phyloP scores from a whole-genome alignment of 2,113 vertebrate genomes.

The Oncorhynchus kisutch region DNA sequence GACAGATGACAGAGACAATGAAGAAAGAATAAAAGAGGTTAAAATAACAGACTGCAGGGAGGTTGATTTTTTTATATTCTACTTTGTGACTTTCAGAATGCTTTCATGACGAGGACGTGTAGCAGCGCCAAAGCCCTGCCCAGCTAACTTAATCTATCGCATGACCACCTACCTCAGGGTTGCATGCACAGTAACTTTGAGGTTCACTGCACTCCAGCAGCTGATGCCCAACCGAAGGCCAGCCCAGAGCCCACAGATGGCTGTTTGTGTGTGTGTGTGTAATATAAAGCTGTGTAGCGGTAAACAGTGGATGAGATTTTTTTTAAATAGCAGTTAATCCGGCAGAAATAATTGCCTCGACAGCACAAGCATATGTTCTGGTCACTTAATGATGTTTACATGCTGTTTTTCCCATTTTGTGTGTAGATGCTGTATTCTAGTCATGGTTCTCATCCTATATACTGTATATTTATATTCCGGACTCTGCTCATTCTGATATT shows the following conservation, averaged over 20 bases:
- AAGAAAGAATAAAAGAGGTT: neutral
- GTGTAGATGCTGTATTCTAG: too few relatives aligned
- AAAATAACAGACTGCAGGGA: neutral
- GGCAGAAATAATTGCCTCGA: neutral
- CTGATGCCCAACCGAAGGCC: conserved; percentile 8
- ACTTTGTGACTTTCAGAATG: too few relatives aligned
- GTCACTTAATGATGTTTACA: too few relatives aligned
- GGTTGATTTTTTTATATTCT: too few relatives aligned
- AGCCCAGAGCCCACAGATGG: conserved; percentile 22
- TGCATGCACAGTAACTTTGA: neutral
- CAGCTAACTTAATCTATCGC: too few relatives aligned
- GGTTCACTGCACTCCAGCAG: conserved; percentile 20
- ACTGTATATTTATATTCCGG: too few relatives aligned
- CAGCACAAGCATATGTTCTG: neutral
- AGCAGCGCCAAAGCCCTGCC: neutral
- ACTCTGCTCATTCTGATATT: too few relatives aligned
- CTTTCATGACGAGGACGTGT: too few relatives aligned
- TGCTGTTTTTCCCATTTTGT: too few relatives aligned
- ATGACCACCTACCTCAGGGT: neutral
- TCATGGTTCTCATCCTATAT: too few relatives aligned
- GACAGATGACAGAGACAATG: neutral
- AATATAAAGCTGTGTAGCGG: conserved; percentile 15
- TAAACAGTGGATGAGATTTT: neutral
- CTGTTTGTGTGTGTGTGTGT: neutral
- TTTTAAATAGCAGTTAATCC: neutral